Evolutionary conservation across 2,888 invertebrate genomes (phyloP), one percentile per base, ranked within the genome.

Genomic region (Melanotus villosus): DNA sequence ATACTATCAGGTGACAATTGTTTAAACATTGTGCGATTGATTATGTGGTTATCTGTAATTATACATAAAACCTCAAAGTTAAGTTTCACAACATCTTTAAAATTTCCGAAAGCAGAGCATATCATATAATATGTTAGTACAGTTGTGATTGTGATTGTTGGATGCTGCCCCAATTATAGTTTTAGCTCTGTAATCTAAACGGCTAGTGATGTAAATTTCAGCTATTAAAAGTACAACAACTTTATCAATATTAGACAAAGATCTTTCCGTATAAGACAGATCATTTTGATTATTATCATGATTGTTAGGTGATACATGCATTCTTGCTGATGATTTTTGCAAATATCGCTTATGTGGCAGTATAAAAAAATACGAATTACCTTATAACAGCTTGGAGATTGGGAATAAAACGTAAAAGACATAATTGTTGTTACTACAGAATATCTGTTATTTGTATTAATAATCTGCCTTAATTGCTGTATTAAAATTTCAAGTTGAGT

Each of bases 11-110:
- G 16, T 10, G 26, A 1, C 41, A 60, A n/a, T 3, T 6, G 45
- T 32, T 60, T 34, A 47, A 60, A 60, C 60, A 43, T 45, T 10
- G 6, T 43, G 1, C 45, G 10, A 23, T 45, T 47, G 14, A 60
- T 47, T 30, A 16, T 18, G 32, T 60, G 47, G 10, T 60, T 60
- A 60, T 60, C 60, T 4, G 60, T 34, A 9, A 60, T 34, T 19
- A 60, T 34, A 32, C 30, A 47, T 9, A 52, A 9, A 18, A 52
- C n/a, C 12, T 52, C 60, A 60, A 60, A 60, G 10, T 32, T 47
- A 45, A 47, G 47, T 7, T 60, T 10, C 19, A 45, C 45, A 21
- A 38, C 12, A 1, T 38, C 16, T 3, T 1, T 12, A 14, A 38
- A 19, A 21, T 21, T 41, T 1, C 41, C 41, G 41, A n/a, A n/a